Evolutionary conservation across 2,888 invertebrate species (phyloP).

Genomic region (Nephrotoma guestfalica): DNA sequence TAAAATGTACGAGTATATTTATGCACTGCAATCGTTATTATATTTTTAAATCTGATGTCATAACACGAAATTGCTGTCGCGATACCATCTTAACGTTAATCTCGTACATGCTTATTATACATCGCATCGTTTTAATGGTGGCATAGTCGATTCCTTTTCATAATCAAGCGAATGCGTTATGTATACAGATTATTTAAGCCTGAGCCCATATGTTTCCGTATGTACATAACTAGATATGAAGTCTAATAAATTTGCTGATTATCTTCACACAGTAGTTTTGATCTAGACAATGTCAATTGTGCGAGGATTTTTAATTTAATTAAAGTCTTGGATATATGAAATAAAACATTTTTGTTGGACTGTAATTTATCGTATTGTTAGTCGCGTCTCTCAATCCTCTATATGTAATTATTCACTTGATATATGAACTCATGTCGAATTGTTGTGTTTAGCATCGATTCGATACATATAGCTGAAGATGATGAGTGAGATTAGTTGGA

Average conservation of each 20-base stretch:
- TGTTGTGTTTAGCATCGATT: neutral
- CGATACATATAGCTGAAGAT: neutral
- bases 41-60: neutral
- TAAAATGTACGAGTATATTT: too few species aligned
- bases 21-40: neutral
- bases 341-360: neutral
- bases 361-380: neutral
- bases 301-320: neutral
- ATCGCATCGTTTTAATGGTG: neutral
- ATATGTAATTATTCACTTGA: neutral
- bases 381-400: neutral
- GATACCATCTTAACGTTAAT: neutral
- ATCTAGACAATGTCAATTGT: neutral
- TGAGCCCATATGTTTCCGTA: neutral
- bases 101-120: neutral
- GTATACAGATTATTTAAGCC: neutral
- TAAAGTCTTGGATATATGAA: neutral
- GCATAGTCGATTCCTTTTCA: neutral
- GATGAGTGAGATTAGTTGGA: neutral
- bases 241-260: neutral
- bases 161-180: neutral
- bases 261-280: neutral
- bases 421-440: neutral
- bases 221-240: neutral
- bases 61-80: neutral